Base-by-base conservation (phyloP, 2,888 invertebrate species). In the Lysandra bellargus region DNA sequence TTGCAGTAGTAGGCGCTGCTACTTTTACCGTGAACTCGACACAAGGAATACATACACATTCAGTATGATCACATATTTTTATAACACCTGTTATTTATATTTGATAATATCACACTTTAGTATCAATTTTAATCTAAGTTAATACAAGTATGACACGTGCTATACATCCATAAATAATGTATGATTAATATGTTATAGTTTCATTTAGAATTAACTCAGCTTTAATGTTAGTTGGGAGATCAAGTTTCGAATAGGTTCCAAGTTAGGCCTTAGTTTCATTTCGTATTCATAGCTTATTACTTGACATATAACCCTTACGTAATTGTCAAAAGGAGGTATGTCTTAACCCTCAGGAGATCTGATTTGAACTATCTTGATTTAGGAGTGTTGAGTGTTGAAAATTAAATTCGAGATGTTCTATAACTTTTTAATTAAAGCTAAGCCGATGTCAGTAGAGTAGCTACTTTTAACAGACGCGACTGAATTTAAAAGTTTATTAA, bases 201-300 rank as follows among this genome's bases (percentile, higher is more conserved):
- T 74, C 75, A 75, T 44, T 75, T 30, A 75, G 14, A 49, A 75
- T 75, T 75, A 30, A 75, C 64, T 30, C 49, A 23, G 44, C n/a
- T 23, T 44, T 49, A 49, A 33, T 44, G 49, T 49, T 49, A 49
- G 75, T 75, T 75, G n/a, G 75, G 23, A 49, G 30, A 75, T 44
- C 49, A 75, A 75, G 75, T 75, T 75, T 75, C 12, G 49, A 75
- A 69, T 69, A 69, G 75, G 49, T 75, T 75, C 49, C 73, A 73
- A 73, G 57, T 64, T 78, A 53, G 57, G 40, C 53, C 37, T 73
- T 82, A 84, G 84, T 85, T 87, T 80, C 80, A 78, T 81, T 79
- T 79, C 80, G 79, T 82, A 82, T 82, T 82, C 80, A 81, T 80
- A 77, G 80, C 80, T 80, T 79, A 80, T 81, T 82, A 81, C 78